Base-by-base conservation (phyloP, 2,797 vertebrate genomes). In the Smutsia gigantea region DNA sequence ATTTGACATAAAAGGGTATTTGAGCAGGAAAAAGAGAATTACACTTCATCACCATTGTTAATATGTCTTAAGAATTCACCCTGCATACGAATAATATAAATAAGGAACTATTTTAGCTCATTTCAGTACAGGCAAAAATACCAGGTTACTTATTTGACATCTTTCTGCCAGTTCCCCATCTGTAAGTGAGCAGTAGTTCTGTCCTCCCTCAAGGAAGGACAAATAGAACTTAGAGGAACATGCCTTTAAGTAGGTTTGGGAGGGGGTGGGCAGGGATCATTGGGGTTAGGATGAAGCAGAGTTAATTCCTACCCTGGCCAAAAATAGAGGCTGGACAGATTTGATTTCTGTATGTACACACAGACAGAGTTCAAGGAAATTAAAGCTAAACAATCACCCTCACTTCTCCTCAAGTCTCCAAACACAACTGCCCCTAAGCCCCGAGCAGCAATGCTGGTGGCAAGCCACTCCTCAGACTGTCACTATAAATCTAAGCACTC, bases 221-320 rank as follows among this genome's bases (percentile, higher is more conserved):
- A 96, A 93, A 94, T 85, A 92, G 87, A 95, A 95, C 87, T 68
- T 96, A 89, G 72, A 95, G 84, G 87, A 94, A 90, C 53, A 21
- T 63, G 51, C 46, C 91, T 93, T 93, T 93, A 96, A 96, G 96
- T 93, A 94, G 87, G 90, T 81, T 90, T 77, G 29, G 79, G 82
- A 91, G 89, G 61, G 79, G 53, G 68, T 71, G 13, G 5, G 71
- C 49, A 74, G 25, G 34, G 55, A 90, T 96, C 87, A 84, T 29
- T 18, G 49, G 63, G 94, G 84, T 90, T 51, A 93, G 87, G 53
- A 68, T 75, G 77, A 66, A 81, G 53, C 27, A 42, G 77, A 83
- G 55, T 64, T 68, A 63, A 5, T 89, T 96, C 85, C 77, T 83
- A 91, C 93, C 78, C 69, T 90, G 68, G 68, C 87, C 90, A 84